Percentiles rank a stretch among this genome's conserved stretches.
Conservation (phyloP, 2,113 vertebrate species). For the Apodemus speciosus region DNA sequence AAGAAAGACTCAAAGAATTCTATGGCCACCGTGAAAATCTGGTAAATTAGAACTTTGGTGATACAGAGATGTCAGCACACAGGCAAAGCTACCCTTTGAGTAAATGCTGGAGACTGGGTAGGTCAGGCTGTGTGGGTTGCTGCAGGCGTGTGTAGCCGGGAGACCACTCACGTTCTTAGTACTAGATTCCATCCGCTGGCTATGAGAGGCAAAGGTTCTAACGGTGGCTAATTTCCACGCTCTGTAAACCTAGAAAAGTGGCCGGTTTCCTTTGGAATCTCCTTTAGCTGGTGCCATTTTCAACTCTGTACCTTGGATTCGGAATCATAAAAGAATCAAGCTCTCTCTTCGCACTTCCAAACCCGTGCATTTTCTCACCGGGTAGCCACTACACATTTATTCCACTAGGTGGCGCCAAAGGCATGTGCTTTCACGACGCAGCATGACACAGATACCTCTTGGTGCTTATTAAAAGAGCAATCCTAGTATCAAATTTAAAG, state of each 20-base stretch:
- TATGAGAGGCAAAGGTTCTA: not conserved
- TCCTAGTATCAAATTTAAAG: not conserved
- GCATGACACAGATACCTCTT: not conserved
- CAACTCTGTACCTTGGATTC: not conserved
- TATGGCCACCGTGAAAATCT: not conserved
- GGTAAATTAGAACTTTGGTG: not conserved
- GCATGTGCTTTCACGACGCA: not conserved
- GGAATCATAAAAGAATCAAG: not conserved
- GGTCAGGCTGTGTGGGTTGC: not conserved
- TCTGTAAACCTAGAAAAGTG: not conserved
- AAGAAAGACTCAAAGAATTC: not conserved
- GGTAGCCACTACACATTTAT: not conserved
- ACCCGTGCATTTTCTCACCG: not conserved
- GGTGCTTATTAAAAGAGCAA: not conserved
- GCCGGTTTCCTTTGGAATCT: not conserved
- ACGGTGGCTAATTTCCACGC: not conserved
- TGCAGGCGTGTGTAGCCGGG: not conserved
- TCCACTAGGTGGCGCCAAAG: constrained; percentile 59
- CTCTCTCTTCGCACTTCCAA: not conserved
- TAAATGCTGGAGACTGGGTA: not conserved
- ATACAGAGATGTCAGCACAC: not conserved
- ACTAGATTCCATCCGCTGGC: not conserved
- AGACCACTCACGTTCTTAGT: not conserved
- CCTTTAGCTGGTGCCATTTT: not conserved
- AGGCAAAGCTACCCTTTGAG: not conserved